Evolutionary conservation across 2,888 invertebrate genomes (phyloP).

Genomic region (Pantelozetes paolii): DNA sequence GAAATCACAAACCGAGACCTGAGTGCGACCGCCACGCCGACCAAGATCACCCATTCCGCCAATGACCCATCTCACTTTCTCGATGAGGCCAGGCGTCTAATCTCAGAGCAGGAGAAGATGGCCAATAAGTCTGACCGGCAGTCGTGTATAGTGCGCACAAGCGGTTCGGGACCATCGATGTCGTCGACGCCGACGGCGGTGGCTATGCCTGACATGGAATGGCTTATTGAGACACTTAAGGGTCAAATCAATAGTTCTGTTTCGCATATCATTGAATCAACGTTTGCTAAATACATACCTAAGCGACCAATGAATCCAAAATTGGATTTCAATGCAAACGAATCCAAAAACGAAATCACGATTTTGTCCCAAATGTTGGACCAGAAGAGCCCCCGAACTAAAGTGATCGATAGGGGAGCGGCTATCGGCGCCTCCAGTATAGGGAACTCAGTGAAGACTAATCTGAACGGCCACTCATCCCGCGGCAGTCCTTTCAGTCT

Average conservation of each 20-base stretch:
- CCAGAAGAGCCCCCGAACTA: constrained; percentile 74
- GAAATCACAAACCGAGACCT: constrained; percentile 8
- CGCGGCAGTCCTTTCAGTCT: constrained; percentile 44
- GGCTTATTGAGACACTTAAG: constrained; percentile 84
- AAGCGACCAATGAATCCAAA: constrained; percentile 61
- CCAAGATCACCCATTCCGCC: constrained; percentile 39
- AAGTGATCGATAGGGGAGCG: constrained; percentile 64
- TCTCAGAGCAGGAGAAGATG: constrained; percentile 72
- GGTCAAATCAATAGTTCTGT: constrained; percentile 80
- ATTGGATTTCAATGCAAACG: constrained; percentile 20
- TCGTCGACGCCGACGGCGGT: constrained; percentile 58
- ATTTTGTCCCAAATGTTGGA: constrained; percentile 55
- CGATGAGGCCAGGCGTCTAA: constrained; percentile 70
- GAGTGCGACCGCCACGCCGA: constrained; percentile 45
- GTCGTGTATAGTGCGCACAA: constrained; percentile 36
- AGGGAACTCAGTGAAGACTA: constrained; percentile 29
- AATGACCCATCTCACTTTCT: constrained; percentile 65
- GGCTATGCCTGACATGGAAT: constrained; percentile 71
- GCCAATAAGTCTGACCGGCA: constrained; percentile 53
- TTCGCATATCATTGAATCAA: constrained; percentile 78
- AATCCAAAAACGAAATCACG: constrained; percentile 42
- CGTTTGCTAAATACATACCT: constrained; percentile 67
- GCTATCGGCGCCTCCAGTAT: constrained; percentile 29
- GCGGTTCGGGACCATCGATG: background rate
- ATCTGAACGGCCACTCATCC: constrained; percentile 44